These are phyloP conservation scores for Tenodera sinensis DNA, from an alignment of 2,888 invertebrate species.

Conservation along the genomic window DNA sequence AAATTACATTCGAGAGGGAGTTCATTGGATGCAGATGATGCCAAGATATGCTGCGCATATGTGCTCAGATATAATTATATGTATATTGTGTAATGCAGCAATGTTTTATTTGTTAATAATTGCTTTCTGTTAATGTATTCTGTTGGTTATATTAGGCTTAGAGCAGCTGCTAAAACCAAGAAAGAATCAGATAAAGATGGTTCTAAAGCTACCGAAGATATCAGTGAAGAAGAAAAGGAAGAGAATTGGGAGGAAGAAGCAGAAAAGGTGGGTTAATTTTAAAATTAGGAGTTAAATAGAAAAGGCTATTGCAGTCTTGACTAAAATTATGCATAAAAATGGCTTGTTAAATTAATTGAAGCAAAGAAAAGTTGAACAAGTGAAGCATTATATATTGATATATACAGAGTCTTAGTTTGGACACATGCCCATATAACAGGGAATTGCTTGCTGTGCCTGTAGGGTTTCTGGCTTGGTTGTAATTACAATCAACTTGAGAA, in stretches of 20 bases:
- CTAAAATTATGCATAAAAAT: no score
- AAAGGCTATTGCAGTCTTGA: no score
- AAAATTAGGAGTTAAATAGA: neutral
- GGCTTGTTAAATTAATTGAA: no score
- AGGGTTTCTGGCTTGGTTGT: no score
- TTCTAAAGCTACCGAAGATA: conserved; percentile 26
- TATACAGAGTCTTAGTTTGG: no score
- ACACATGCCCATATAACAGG: no score
- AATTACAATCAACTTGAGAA: no score
- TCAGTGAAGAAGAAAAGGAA: conserved; percentile 25
- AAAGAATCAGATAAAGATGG: conserved; percentile 8
- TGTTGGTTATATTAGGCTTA: conserved; percentile 18
- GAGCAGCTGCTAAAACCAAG: conserved; percentile 16
- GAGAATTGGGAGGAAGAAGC: conserved; percentile 28
- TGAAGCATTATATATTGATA: no score
- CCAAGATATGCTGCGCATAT: neutral
- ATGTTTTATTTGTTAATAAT: neutral
- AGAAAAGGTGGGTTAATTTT: conserved; percentile 9
- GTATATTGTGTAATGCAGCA: neutral
- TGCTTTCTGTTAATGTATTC: neutral
- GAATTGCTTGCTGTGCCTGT: no score
- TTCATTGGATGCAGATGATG: neutral
- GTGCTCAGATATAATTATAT: neutral
- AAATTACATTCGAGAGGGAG: neutral
- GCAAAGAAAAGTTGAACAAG: no score